A percentile compares a stretch with the other conserved stretches of the same genome.
Evolutionary conservation across 2,113 vertebrate species (phyloP).

Genomic region (Lota lota): DNA sequence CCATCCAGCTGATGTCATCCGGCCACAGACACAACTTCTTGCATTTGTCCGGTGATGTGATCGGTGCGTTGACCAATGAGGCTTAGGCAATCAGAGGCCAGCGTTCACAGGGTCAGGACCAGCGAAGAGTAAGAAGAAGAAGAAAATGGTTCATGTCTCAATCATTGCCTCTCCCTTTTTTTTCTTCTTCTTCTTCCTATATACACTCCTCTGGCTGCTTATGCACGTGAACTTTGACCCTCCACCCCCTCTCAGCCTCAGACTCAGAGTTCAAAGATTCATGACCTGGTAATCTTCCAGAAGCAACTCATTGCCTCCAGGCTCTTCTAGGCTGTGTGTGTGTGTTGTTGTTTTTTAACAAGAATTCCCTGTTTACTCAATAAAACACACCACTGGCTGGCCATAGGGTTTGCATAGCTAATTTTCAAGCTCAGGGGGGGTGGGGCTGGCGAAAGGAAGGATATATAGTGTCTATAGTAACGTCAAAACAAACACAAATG

Average conservation of each 20-base stretch:
- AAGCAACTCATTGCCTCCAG: constrained; percentile 40
- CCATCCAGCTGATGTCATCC: not conserved
- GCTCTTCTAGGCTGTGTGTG: not conserved
- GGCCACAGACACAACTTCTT: no score
- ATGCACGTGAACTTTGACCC: constrained; percentile 63
- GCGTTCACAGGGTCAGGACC: constrained; percentile 37
- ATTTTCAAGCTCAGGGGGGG: not conserved
- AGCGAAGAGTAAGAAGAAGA: constrained; percentile 19
- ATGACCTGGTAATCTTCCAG: constrained; percentile 53
- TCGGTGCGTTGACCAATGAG: constrained; percentile 22
- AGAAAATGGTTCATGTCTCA: constrained; percentile 51
- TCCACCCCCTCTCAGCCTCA: not conserved
- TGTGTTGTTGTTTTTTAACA: constrained; percentile 17
- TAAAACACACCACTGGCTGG: constrained; percentile 36
- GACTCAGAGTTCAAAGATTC: constrained; percentile 58
- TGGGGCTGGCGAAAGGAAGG: no score
- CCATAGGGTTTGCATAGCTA: constrained; percentile 10
- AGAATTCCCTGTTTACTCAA: constrained; percentile 39
- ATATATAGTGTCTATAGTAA: no score
- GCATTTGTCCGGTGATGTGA: constrained; percentile 30
- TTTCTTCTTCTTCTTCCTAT: constrained; percentile 15
- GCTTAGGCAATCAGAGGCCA: constrained; percentile 28
- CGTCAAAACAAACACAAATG: no score
- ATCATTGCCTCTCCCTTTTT: constrained; percentile 22
- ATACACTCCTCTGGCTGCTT: constrained; percentile 41